These are phyloP conservation scores for Promerops cafer DNA, from an alignment of 2,113 vertebrate species.

Conservation along the genomic window DNA sequence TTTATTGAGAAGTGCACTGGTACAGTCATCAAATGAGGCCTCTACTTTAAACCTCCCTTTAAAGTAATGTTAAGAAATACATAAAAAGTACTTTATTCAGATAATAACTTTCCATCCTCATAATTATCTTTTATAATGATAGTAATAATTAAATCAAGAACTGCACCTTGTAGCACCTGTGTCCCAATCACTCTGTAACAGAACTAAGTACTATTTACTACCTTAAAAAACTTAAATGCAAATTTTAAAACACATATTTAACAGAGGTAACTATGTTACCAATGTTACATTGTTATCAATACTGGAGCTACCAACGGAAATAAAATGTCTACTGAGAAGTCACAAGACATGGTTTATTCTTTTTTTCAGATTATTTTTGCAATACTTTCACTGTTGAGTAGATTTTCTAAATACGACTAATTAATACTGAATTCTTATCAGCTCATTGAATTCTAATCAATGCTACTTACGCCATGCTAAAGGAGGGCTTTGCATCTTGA, in stretches of 20 bases:
- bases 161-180: neutral
- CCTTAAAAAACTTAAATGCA: neutral
- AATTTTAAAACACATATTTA: neutral
- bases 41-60: neutral
- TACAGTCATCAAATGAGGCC: neutral
- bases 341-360: neutral
- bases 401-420: neutral
- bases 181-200: neutral
- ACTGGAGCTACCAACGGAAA: neutral
- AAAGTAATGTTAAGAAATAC: neutral
- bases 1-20: neutral
- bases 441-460: neutral
- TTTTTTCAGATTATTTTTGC: neutral
- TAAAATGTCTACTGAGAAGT: neutral
- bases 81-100: neutral
- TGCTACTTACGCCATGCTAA: conserved; percentile 93
- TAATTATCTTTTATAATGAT: neutral
- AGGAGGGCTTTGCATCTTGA: conserved; percentile 91
- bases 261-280: neutral
- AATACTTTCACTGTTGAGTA: neutral
- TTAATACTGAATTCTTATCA: neutral
- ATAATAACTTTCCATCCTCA: neutral
- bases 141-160: neutral
- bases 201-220: neutral
- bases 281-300: no score